phyloP scores from a whole-genome alignment of 2,113 vertebrate genomes.

The Ariopsis seemanni region DNA sequence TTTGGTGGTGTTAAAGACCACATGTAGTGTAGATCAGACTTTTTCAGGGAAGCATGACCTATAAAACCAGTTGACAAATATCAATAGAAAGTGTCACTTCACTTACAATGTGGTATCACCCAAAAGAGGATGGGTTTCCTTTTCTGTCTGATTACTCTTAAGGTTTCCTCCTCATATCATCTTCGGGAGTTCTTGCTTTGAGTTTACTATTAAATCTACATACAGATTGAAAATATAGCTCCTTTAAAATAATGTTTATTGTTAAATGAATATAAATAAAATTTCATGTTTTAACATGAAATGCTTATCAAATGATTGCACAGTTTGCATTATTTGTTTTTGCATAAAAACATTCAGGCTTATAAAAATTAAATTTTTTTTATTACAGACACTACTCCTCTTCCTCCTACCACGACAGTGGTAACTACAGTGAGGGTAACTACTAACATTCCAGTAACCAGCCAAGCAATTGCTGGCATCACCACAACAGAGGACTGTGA shows the following conservation, averaged over 20 bases:
- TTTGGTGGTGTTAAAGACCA: too few species aligned
- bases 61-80: background rate
- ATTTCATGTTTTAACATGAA: background rate
- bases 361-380: background rate
- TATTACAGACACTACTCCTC: conserved; percentile 64
- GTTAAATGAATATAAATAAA: background rate
- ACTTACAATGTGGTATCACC: background rate
- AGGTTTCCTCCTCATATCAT: background rate
- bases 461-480: conserved; percentile 27
- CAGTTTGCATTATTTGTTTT: background rate
- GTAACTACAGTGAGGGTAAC: conserved; percentile 54
- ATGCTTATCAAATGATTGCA: background rate
- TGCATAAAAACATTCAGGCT: background rate
- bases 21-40: too few species aligned
- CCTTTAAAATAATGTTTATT: background rate
- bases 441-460: conserved; percentile 50
- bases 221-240: background rate
- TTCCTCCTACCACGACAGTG: conserved; percentile 58
- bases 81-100: background rate
- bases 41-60: too few species aligned
- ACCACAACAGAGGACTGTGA: conserved; percentile 31
- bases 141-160: background rate
- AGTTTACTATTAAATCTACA: background rate
- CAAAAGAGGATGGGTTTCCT: background rate
- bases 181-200: background rate